A percentile compares a stretch with the other conserved stretches of the same genome.
Conservation (phyloP, 2,888 invertebrate genomes). For the Drosophila villosipedis region DNA sequence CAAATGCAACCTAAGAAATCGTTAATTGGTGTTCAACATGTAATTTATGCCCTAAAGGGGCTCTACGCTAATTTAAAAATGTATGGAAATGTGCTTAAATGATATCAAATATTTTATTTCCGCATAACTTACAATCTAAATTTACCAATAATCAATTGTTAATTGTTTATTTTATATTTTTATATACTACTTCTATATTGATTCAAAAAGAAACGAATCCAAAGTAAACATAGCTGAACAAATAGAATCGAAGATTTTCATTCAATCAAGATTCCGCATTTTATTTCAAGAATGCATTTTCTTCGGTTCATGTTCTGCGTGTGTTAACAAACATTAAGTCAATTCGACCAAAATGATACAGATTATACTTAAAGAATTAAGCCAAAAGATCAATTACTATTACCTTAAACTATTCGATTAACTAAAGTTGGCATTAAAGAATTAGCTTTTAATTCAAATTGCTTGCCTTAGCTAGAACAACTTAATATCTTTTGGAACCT, state of each 20-base stretch:
- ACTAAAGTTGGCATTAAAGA: conserved; percentile 35
- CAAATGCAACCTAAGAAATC: background rate
- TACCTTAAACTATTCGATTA: background rate
- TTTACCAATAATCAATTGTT: background rate
- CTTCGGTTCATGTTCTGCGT: background rate
- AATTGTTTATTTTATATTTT: background rate
- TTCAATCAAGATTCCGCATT: too few species aligned
- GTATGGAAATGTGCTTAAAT: background rate
- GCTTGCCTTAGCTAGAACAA: conserved; percentile 3
- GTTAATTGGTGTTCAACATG: background rate
- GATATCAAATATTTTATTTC: background rate
- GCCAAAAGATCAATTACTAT: background rate
- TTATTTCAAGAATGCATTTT: too few species aligned
- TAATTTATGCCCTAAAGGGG: background rate
- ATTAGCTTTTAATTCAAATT: conserved; percentile 46
- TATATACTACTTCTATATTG: background rate
- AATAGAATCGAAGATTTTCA: background rate
- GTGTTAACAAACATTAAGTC: background rate
- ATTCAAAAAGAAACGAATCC: too few species aligned
- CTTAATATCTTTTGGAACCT: conserved; percentile 27
- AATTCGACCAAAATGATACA: background rate
- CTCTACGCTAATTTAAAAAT: background rate
- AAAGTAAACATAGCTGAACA: too few species aligned
- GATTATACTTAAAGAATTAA: background rate
- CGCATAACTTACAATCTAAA: background rate